A percentile compares a stretch with the other conserved stretches of the same genome.
Conservation (phyloP, 37 sponge, comb jelly and placozoan genomes). For the Oopsacas minuta region DNA sequence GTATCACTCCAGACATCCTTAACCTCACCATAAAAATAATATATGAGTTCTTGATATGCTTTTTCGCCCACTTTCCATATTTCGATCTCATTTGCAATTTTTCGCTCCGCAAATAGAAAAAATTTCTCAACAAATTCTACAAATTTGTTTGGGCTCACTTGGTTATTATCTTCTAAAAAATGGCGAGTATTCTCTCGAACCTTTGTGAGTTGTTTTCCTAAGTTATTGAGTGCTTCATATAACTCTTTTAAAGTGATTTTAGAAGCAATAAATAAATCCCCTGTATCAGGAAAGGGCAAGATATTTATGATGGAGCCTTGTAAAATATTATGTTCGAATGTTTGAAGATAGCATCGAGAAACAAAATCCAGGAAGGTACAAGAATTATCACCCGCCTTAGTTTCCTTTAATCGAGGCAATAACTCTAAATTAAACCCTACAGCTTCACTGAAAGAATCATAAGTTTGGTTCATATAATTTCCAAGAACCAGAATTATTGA, state of each 20-base stretch:
- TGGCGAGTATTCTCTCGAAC: background rate
- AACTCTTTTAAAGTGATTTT: background rate
- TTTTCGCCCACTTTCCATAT: background rate
- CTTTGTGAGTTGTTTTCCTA: background rate
- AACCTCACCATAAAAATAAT: background rate
- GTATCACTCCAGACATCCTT: background rate
- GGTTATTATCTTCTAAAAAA: background rate
- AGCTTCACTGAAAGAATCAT: background rate
- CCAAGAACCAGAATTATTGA: background rate
- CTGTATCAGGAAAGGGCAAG: constrained; percentile 7
- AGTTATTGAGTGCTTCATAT: background rate
- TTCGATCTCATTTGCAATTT: background rate
- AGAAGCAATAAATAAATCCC: background rate
- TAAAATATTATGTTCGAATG: background rate
- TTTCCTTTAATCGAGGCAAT: constrained; percentile 3
- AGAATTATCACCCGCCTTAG: background rate
- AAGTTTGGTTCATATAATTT: constrained; percentile 11
- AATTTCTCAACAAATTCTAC: background rate
- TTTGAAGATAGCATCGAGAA: background rate
- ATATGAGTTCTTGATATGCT: background rate
- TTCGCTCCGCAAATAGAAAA: background rate
- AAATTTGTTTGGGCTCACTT: background rate
- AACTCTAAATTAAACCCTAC: background rate
- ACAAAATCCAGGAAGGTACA: background rate
- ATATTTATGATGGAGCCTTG: background rate